Percentiles rank a stretch among this genome's conserved stretches.
These are phyloP conservation scores for Nemoura dubitans DNA, from an alignment of 2,888 invertebrate species.

Conservation along the genomic window DNA sequence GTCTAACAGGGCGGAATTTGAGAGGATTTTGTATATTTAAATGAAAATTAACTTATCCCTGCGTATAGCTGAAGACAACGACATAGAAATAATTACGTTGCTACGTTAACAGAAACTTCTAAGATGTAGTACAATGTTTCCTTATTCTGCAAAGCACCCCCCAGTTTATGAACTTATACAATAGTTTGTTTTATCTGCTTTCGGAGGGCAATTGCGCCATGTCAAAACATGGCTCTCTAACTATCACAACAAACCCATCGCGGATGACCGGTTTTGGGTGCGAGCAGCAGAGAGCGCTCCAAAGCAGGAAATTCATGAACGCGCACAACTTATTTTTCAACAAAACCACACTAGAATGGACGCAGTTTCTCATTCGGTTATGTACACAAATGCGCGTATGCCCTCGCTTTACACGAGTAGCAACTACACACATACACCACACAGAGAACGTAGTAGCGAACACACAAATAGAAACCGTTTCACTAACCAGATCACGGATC, in stretches of 20 bases:
- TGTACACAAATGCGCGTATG: too few species aligned
- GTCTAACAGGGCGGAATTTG: background rate
- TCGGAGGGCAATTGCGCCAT: background rate
- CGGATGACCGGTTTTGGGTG: background rate
- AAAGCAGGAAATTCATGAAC: too few species aligned
- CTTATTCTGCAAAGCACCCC: background rate
- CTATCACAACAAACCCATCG: background rate
- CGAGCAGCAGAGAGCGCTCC: too few species aligned
- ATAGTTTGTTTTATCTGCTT: conserved; percentile 8
- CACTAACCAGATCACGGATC: too few species aligned
- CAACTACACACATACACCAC: too few species aligned
- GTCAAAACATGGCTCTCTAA: background rate
- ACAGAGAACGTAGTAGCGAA: too few species aligned
- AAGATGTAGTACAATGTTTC: background rate
- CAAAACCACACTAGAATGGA: too few species aligned
- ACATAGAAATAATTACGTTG: background rate
- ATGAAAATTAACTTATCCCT: background rate
- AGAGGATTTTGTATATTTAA: background rate
- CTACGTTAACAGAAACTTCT: background rate
- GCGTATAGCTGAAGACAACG: conserved; percentile 1
- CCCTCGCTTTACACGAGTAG: too few species aligned
- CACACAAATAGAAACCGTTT: too few species aligned
- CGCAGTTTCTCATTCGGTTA: too few species aligned
- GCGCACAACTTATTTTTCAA: too few species aligned
- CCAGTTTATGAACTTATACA: background rate